phyloP scores from a whole-genome alignment of 2,113 vertebrate genomes.

The Brachyistius frenatus region DNA sequence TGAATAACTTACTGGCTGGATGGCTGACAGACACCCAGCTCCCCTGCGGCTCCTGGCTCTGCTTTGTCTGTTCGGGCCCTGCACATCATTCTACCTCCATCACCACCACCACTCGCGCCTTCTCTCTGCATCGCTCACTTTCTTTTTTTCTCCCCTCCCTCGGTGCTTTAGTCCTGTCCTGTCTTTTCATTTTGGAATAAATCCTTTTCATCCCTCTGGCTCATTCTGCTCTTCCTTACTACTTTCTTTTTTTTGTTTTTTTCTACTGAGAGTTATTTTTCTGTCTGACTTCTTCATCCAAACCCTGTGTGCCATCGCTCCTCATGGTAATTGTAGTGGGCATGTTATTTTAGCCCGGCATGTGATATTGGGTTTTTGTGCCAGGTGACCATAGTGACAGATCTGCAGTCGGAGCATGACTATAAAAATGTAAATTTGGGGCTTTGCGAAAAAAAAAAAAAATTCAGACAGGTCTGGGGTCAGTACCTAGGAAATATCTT shows the following conservation, averaged over 20 bases:
- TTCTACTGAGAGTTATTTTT: constrained; percentile 47
- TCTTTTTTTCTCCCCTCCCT: constrained; percentile 26
- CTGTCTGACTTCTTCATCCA: constrained; percentile 61
- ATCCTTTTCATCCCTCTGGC: constrained; percentile 76
- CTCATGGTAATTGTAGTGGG: constrained; percentile 64
- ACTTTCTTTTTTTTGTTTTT: constrained; percentile 19
- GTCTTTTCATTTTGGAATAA: constrained; percentile 78
- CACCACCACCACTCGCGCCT: constrained; percentile 56
- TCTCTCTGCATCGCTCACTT: constrained; percentile 59
- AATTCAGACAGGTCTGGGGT: constrained; percentile 48
- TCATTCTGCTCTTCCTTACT: constrained; percentile 57
- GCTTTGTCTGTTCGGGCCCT: constrained; percentile 64
- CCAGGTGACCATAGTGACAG: constrained; percentile 44
- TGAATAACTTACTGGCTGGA: constrained; percentile 72
- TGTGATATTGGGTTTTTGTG: constrained; percentile 56
- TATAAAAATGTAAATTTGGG: constrained; percentile 50
- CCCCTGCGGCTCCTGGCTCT: constrained; percentile 66
- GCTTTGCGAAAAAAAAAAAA: constrained; percentile 31
- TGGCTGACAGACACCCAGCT: constrained; percentile 73
- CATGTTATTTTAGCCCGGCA: constrained; percentile 55
- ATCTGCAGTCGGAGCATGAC: constrained; percentile 41
- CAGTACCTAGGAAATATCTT: constrained; percentile 47
- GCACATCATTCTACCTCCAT: constrained; percentile 72
- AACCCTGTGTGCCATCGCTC: constrained; percentile 45
- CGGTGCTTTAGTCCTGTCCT: constrained; percentile 50